A percentile compares a stretch with the other conserved stretches of the same genome.
Evolutionary conservation across 2,113 vertebrate genomes (phyloP).

Genomic region (Lates calcarifer): DNA sequence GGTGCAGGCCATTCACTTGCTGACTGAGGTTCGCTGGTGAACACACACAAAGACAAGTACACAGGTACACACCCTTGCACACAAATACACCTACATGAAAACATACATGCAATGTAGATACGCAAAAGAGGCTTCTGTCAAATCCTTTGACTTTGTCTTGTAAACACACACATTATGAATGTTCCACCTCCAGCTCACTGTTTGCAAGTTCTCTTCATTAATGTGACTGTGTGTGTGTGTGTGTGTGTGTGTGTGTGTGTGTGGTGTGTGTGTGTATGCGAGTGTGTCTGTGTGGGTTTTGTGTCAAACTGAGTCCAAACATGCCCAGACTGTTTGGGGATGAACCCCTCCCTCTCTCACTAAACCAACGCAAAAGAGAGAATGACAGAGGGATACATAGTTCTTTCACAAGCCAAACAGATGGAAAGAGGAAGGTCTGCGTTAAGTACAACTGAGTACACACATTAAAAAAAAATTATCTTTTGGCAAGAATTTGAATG

Average conservation of each 20-base stretch:
- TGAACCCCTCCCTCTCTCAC: conserved; percentile 37
- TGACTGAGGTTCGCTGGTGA: conserved; percentile 45
- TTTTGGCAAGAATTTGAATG: neutral
- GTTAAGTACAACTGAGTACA: conserved; percentile 3
- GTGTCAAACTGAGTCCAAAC: conserved; percentile 60
- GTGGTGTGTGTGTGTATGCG: conserved; percentile 5
- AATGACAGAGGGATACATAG: conserved; percentile 20
- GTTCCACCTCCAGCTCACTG: conserved; percentile 9
- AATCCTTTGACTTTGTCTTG: conserved; percentile 7
- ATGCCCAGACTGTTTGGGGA: conserved; percentile 63
- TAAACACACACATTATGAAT: conserved; percentile 21
- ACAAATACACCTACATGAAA: conserved; percentile 14
- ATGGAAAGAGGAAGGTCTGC: conserved; percentile 5
- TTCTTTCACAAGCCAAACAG: conserved; percentile 12
- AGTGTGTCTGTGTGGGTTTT: conserved; percentile 25
- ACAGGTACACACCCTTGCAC: neutral
- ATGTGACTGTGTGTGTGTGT: conserved; percentile 18
- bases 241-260: conserved; percentile 19
- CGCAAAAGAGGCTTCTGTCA: conserved; percentile 10
- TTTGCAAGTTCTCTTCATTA: conserved; percentile 41
- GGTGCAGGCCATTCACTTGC: conserved; percentile 58
- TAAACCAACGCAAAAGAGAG: conserved; percentile 46
- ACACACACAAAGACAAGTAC: conserved; percentile 37
- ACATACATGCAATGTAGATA: conserved; percentile 33
- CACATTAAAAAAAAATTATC: neutral